These are phyloP conservation scores for Lycophotia porphyrea DNA, from an alignment of 2,888 invertebrate genomes.

Conservation along the genomic window DNA sequence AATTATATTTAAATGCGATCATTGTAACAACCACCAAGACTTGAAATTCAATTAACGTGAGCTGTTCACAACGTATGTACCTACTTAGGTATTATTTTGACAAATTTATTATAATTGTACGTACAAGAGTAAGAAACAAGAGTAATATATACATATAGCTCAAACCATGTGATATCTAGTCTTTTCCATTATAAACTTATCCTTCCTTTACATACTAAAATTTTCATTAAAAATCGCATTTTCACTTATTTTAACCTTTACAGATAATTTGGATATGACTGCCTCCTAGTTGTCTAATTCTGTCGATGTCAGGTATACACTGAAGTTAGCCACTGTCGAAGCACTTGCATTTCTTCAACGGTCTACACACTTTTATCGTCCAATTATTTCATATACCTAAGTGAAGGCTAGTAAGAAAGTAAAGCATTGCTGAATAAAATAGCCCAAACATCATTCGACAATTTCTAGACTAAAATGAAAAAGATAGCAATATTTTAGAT, in stretches of 20 bases:
- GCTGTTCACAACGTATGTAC: constrained; percentile 70
- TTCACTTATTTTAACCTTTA: constrained; percentile 63
- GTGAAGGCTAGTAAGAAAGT: constrained; percentile 58
- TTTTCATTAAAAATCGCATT: constrained; percentile 66
- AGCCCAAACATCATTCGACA: constrained; percentile 83
- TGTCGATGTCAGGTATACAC: constrained; percentile 33
- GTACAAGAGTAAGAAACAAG: constrained; percentile 78
- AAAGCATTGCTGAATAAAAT: constrained; percentile 69
- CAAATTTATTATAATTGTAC: constrained; percentile 75
- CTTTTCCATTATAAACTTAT: constrained; percentile 83
- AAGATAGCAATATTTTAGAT: constrained; percentile 90
- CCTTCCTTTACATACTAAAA: constrained; percentile 73
- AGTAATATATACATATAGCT: constrained; percentile 83
- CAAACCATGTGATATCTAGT: constrained; percentile 90
- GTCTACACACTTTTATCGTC: constrained; percentile 58
- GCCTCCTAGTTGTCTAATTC: constrained; percentile 52
- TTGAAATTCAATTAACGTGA: constrained; percentile 71
- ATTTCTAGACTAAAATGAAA: constrained; percentile 90
- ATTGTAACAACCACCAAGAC: constrained; percentile 70
- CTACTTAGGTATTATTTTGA: constrained; percentile 74
- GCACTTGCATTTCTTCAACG: constrained; percentile 57
- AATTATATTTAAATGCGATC: constrained; percentile 66
- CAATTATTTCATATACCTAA: constrained; percentile 64
- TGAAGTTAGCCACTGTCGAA: constrained; percentile 50
- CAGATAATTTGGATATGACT: constrained; percentile 61